Conservation (phyloP, 2,888 invertebrate species). For the Epiblema foenella region DNA sequence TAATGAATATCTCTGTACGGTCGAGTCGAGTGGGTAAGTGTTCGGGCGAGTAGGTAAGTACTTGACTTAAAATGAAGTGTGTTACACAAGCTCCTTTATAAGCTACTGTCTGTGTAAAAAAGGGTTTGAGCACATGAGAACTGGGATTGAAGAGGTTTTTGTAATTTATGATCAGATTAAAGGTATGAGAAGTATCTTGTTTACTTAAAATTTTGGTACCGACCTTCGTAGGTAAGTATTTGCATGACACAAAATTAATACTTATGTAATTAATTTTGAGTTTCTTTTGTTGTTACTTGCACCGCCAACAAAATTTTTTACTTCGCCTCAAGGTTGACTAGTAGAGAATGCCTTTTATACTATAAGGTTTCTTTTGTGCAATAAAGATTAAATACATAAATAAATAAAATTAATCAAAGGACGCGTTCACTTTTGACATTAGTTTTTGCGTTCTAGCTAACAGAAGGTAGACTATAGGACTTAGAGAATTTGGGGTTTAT, state of each 20-base stretch:
- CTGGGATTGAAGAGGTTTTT: background rate
- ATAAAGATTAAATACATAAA: too few species aligned
- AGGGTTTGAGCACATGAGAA: conserved; percentile 32
- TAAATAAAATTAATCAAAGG: too few species aligned
- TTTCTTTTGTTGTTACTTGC: too few species aligned
- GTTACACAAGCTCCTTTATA: conserved; percentile 32
- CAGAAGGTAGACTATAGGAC: background rate
- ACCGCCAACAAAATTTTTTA: too few species aligned
- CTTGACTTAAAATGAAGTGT: conserved; percentile 26
- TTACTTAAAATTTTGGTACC: background rate
- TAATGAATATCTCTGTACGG: conserved; percentile 37
- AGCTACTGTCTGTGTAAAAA: conserved; percentile 32
- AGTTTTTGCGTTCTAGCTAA: background rate
- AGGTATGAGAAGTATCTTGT: background rate
- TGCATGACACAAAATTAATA: too few species aligned
- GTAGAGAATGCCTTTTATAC: too few species aligned
- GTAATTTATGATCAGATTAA: conserved; percentile 1
- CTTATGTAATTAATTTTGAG: too few species aligned
- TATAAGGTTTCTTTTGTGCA: too few species aligned
- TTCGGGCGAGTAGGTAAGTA: conserved; percentile 28
- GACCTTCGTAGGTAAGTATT: too few species aligned
- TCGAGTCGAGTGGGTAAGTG: conserved; percentile 38
- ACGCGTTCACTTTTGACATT: too few species aligned
- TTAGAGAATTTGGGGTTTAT: background rate
- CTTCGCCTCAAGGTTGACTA: too few species aligned